Conservation (phyloP, 2,888 invertebrate genomes). For the Danaus chrysippus region DNA sequence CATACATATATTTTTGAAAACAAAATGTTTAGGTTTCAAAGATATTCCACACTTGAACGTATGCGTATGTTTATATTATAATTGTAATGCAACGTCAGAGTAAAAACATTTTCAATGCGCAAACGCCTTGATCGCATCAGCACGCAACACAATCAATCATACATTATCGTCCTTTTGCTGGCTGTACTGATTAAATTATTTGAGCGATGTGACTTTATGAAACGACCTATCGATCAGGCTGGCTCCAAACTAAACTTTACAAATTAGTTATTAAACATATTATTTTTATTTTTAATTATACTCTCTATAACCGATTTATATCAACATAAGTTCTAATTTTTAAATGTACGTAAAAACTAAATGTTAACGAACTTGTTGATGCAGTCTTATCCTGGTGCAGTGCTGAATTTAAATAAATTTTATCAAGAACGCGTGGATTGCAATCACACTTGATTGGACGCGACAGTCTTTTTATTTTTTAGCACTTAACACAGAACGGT, state of each 20-base stretch:
- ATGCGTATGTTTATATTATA: constrained; percentile 15
- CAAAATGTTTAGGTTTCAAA: constrained; percentile 17
- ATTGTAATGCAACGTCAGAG: constrained; percentile 43
- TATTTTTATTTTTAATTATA: neutral
- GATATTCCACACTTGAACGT: constrained; percentile 1
- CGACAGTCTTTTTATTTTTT: constrained; percentile 23
- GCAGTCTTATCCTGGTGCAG: constrained; percentile 28
- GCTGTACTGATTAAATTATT: constrained; percentile 75
- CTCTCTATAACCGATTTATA: neutral
- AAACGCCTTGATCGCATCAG: constrained; percentile 37
- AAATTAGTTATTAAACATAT: neutral
- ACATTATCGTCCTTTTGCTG: constrained; percentile 71
- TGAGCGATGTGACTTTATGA: constrained; percentile 68
- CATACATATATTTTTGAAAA: neutral
- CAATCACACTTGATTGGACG: constrained; percentile 31
- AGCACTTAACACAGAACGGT: constrained; percentile 24
- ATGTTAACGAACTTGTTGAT: constrained; percentile 25
- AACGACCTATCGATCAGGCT: constrained; percentile 50
- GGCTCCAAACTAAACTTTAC: constrained; percentile 37
- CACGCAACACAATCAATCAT: constrained; percentile 69
- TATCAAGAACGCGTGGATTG: constrained; percentile 28
- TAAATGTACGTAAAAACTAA: neutral
- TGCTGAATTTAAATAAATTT: constrained; percentile 30
- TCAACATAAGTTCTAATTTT: neutral
- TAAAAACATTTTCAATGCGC: constrained; percentile 20